Percentiles rank a stretch among this genome's conserved stretches.
phyloP scores from a whole-genome alignment of 64 coral and sea anemone species.

The Montipora capricornis region DNA sequence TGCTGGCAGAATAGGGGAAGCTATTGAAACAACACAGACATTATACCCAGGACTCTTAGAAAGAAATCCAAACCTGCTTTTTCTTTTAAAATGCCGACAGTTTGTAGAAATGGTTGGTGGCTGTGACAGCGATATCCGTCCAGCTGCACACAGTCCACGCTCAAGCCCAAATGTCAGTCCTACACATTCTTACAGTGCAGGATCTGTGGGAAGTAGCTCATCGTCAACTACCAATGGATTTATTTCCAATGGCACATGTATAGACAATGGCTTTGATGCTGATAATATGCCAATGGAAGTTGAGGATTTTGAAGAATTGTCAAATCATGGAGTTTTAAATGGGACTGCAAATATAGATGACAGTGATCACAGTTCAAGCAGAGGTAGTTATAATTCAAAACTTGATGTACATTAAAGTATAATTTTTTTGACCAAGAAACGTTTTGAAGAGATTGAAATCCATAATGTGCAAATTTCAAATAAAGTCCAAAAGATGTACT shows the following conservation, averaged over 20 bases:
- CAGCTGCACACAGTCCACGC: conserved; percentile 91
- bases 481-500: no score
- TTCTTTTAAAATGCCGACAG: conserved; percentile 95
- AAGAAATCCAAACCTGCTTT: conserved; percentile 95
- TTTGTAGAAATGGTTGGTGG: conserved; percentile 99
- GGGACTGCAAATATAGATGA: conserved; percentile 78
- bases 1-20: conserved; percentile 97
- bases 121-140: conserved; percentile 90
- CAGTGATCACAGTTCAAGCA: conserved; percentile 53
- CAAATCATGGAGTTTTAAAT: conserved; percentile 76
- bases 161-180: conserved; percentile 98
- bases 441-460: no score
- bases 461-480: no score
- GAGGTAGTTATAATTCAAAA: conserved; percentile 1
- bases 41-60: conserved; percentile 98
- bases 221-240: conserved; percentile 86
- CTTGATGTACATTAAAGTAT: no score
- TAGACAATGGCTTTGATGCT: conserved; percentile 97
- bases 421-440: no score
- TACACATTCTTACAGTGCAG: conserved; percentile 81
- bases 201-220: conserved; percentile 80
- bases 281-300: conserved; percentile 94
- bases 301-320: conserved; percentile 75
- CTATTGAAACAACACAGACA: conserved; percentile 98
- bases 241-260: conserved; percentile 86